Evolutionary conservation across 23 tunicate species (phyloP).

Genomic region (Trididemnum miniatum): DNA sequence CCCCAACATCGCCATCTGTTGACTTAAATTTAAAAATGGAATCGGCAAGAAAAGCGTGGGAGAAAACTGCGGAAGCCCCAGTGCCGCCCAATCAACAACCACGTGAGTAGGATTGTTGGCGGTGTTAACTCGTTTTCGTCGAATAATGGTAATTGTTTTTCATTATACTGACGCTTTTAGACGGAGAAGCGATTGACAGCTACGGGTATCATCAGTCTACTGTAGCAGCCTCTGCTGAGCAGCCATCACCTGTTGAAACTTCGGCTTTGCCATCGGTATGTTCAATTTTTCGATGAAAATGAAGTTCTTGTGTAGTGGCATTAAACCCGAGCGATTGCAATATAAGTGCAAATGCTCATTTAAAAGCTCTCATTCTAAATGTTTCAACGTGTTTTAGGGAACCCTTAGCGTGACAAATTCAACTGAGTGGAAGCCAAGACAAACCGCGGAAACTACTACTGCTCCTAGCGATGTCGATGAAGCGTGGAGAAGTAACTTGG

Average conservation of each 20-base stretch:
- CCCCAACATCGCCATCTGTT: slow-evolving; percentile 81
- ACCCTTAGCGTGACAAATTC: slow-evolving; percentile 53
- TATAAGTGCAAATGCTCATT: no score
- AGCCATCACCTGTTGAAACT: neutral
- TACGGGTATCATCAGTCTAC: slow-evolving; percentile 15
- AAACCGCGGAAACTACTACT: slow-evolving; percentile 1
- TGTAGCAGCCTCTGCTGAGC: no score
- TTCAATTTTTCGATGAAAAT: neutral
- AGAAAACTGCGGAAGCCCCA: slow-evolving; percentile 54
- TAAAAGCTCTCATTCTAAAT: no score
- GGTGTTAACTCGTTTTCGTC: no score
- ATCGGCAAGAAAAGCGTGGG: slow-evolving; percentile 89
- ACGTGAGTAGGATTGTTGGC: slow-evolving; percentile 14
- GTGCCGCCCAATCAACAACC: slow-evolving; percentile 30
- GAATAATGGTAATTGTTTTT: no score
- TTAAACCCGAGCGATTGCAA: no score
- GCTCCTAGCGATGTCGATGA: slow-evolving; percentile 34
- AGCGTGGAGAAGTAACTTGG: slow-evolving; percentile 34
- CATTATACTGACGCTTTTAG: neutral
- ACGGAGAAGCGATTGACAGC: neutral
- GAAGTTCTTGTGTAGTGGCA: no score
- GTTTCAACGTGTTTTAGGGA: slow-evolving; percentile 1
- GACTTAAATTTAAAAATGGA: slow-evolving; percentile 86
- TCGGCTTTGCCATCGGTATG: neutral
- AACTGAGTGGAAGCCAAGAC: slow-evolving; percentile 61